These are phyloP conservation scores for Dendrophyllia cribrosa DNA, from an alignment of 64 coral and sea anemone species.

Conservation along the genomic window DNA sequence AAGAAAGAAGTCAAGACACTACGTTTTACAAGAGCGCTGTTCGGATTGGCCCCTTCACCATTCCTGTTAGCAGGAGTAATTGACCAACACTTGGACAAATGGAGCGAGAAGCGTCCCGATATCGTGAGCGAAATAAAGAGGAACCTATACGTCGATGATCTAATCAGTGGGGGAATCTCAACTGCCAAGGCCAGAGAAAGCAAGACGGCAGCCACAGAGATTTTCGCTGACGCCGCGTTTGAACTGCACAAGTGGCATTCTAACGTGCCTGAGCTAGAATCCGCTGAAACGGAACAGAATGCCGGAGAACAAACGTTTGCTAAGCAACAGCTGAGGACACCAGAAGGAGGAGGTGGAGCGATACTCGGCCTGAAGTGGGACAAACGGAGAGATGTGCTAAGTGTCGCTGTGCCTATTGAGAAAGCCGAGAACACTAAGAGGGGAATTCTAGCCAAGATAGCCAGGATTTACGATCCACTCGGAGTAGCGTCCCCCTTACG, in stretches of 20 bases:
- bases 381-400: neutral
- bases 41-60: conserved; percentile 14
- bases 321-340: conserved; percentile 1
- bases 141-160: conserved; percentile 35
- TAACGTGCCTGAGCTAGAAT: conserved; percentile 1
- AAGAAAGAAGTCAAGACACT: neutral
- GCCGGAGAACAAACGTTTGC: conserved; percentile 21
- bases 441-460: conserved; percentile 15
- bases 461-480: conserved; percentile 33
- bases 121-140: conserved; percentile 19
- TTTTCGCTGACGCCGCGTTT: conserved; percentile 60
- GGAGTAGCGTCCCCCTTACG: conserved; percentile 22
- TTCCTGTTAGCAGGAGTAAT: conserved; percentile 31
- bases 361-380: conserved; percentile 18
- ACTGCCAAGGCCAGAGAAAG: conserved; percentile 2
- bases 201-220: conserved; percentile 24
- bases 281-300: neutral
- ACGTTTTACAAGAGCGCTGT: conserved; percentile 39
- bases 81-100: neutral
- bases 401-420: neutral
- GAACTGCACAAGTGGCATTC: conserved; percentile 50
- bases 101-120: neutral
- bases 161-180: neutral
- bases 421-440: conserved; percentile 17
- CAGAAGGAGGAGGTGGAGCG: neutral